Evolutionary conservation across 23 tunicate genomes (phyloP).

Genomic region (Oikopleura dioica): DNA sequence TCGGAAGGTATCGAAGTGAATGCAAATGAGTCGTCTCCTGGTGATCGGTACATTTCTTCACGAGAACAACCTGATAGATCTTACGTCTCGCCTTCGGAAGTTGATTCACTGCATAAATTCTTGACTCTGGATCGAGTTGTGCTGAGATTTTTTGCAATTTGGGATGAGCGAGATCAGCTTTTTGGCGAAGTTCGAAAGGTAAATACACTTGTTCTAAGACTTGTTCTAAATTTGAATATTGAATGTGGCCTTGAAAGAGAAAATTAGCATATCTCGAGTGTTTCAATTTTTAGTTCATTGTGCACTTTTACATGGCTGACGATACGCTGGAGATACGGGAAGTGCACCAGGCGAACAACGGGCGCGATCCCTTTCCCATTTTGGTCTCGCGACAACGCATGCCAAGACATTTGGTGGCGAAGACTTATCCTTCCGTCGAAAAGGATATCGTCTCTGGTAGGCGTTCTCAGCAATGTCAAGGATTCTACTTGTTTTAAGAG

Average conservation of each 20-base stretch:
- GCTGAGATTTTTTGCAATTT: slow-evolving; percentile 70
- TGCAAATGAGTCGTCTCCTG: slow-evolving; percentile 39
- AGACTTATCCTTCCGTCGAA: not conserved
- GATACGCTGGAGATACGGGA: slow-evolving; percentile 91
- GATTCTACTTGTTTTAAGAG: no score
- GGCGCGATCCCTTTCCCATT: slow-evolving; percentile 97
- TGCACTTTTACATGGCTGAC: slow-evolving; percentile 87
- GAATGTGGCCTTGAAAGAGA: no score
- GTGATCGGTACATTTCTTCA: slow-evolving; percentile 57
- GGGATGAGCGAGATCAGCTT: slow-evolving; percentile 97
- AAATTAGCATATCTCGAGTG: no score
- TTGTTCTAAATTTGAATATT: no score
- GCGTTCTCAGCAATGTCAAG: no score
- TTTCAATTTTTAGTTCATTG: no score
- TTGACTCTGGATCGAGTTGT: slow-evolving; percentile 73
- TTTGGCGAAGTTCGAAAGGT: slow-evolving; percentile 91
- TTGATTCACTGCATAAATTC: slow-evolving; percentile 51
- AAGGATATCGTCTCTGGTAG: no score
- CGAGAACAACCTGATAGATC: slow-evolving; percentile 36
- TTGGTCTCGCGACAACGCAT: slow-evolving; percentile 51
- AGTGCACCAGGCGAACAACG: slow-evolving; percentile 76
- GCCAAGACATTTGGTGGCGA: slow-evolving; percentile 32
- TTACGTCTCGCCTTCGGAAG: slow-evolving; percentile 46
- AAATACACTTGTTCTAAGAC: no score
- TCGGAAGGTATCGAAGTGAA: slow-evolving; percentile 47